A percentile compares a stretch with the other conserved stretches of the same genome.
phyloP scores from a whole-genome alignment of 2,113 vertebrate species.

The Riparia riparia region DNA sequence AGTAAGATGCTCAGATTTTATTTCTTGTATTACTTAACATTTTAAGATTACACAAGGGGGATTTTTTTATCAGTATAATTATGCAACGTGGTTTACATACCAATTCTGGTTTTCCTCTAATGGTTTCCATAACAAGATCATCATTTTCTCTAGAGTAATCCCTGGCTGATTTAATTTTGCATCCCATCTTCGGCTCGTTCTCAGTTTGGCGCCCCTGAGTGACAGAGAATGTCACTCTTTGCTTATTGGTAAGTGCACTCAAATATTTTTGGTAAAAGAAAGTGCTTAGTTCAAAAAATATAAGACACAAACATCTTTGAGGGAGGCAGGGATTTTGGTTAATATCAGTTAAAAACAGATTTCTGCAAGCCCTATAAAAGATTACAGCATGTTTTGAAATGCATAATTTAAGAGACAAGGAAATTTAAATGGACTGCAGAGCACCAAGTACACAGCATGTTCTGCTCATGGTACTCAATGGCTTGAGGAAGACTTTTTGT shows the following conservation, averaged over 20 bases:
- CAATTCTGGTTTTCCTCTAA: conserved; percentile 68
- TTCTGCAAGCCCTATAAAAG: conserved; percentile 49
- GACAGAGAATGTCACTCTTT: conserved; percentile 60
- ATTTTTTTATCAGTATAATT: neutral
- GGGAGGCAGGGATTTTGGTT: conserved; percentile 2
- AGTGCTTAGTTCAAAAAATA: neutral
- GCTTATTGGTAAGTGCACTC: conserved; percentile 13
- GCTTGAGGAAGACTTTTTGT: neutral
- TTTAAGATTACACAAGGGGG: neutral
- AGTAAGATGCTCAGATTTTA: neutral
- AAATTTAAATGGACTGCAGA: neutral
- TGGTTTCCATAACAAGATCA: conserved; percentile 64
- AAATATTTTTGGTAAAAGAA: conserved; percentile 20
- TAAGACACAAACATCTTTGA: neutral
- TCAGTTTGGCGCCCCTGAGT: conserved; percentile 58
- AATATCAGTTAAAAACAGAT: neutral
- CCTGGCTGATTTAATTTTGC: conserved; percentile 44
- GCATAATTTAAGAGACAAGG: neutral
- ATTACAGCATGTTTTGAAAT: neutral
- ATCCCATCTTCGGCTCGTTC: conserved; percentile 38
- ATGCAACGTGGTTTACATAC: conserved; percentile 17
- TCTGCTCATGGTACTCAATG: neutral
- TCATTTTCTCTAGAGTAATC: conserved; percentile 65
- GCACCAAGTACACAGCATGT: neutral
- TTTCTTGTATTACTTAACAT: neutral